A percentile compares a stretch with the other conserved stretches of the same genome.
Conservation (phyloP, 2,113 vertebrate species). For the Psilopsiagon aymara region DNA sequence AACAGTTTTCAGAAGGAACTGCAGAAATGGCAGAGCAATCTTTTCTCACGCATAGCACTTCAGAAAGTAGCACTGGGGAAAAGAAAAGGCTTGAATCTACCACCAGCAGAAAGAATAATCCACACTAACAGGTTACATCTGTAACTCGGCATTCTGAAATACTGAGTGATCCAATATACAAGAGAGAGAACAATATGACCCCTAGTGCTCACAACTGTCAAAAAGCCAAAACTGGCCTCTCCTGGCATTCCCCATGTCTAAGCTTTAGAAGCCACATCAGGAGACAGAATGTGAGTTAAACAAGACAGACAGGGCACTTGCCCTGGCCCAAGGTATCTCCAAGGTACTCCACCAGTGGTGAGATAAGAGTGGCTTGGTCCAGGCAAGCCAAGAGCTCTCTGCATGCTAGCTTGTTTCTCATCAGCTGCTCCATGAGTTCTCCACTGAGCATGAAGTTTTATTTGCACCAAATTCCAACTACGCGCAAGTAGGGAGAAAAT, state of each 20-base stretch:
- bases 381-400: background rate
- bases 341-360: background rate
- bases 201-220: too few relatives aligned
- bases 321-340: background rate
- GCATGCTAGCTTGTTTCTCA: background rate
- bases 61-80: background rate
- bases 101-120: background rate
- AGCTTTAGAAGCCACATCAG: background rate
- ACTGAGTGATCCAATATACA: accelerated
- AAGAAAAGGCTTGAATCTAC: background rate
- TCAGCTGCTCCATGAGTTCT: background rate
- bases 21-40: accelerated
- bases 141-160: background rate
- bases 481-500: background rate
- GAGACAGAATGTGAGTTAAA: background rate
- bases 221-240: background rate
- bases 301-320: background rate
- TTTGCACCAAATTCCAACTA: background rate
- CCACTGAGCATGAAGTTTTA: accelerated
- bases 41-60: background rate
- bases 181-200: background rate
- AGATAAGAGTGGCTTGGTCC: background rate
- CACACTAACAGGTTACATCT: background rate
- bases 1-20: background rate
- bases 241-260: background rate